phyloP scores from a whole-genome alignment of 23 tunicate genomes.

The Styela clava region DNA sequence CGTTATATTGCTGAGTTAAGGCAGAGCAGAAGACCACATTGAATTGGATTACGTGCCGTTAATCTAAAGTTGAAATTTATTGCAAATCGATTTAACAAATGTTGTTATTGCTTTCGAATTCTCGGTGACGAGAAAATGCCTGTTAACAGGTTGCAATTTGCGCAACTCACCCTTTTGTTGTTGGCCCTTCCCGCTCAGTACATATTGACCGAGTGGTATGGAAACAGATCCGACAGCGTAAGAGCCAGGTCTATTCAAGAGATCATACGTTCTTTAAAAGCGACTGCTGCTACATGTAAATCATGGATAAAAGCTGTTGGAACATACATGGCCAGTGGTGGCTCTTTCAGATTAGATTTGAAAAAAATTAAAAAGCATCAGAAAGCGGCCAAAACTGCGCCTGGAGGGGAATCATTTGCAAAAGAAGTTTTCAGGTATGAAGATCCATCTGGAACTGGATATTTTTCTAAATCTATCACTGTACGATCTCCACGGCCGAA shows the following conservation, averaged over 20 bases:
- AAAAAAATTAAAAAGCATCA: conserved; percentile 2
- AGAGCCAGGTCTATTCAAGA: conserved; percentile 23
- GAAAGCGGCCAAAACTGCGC: not conserved
- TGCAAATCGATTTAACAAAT: no score
- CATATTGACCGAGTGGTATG: conserved; percentile 40
- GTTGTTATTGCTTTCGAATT: no score
- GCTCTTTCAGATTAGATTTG: not conserved
- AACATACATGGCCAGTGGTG: not conserved
- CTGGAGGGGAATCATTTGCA: conserved; percentile 49
- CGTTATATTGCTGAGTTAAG: no score
- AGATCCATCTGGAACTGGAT: conserved; percentile 23
- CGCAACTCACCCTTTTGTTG: conserved; percentile 35
- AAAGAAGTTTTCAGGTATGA: conserved; percentile 54
- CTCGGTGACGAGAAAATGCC: conserved; percentile 16
- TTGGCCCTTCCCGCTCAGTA: conserved; percentile 49
- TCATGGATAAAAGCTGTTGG: not conserved
- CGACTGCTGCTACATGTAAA: not conserved
- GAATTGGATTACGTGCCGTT: no score
- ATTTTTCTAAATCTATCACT: conserved; percentile 38
- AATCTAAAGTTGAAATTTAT: no score
- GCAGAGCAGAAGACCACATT: no score
- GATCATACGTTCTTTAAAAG: not conserved
- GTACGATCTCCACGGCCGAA: conserved; percentile 37
- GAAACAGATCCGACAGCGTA: conserved; percentile 11
- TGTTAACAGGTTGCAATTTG: conserved; percentile 36